These are phyloP conservation scores for Halictus quadricinctus DNA, from an alignment of 2,888 invertebrate genomes.

Conservation along the genomic window DNA sequence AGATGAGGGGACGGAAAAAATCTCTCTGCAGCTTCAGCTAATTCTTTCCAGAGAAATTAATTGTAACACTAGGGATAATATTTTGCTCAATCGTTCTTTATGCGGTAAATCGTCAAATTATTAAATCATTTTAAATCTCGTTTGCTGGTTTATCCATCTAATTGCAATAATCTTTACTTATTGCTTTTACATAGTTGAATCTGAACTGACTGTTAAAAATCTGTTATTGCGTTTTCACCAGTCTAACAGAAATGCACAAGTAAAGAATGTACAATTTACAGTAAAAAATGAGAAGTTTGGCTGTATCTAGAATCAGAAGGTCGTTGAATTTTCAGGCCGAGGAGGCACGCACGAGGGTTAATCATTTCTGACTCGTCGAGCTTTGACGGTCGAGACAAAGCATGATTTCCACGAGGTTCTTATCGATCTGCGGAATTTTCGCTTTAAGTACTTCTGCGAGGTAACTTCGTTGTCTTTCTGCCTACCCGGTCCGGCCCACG, in stretches of 20 bases:
- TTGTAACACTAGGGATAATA: too few relatives aligned
- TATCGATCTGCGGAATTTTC: conserved; percentile 74
- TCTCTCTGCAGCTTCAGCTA: too few relatives aligned
- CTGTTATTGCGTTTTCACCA: too few relatives aligned
- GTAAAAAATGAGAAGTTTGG: neutral
- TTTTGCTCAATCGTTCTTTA: too few relatives aligned
- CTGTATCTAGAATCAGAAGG: neutral
- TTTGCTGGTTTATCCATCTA: too few relatives aligned
- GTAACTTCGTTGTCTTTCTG: conserved; percentile 73
- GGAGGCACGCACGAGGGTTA: neutral
- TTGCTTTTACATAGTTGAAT: too few relatives aligned
- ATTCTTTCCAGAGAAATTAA: too few relatives aligned
- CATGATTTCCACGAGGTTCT: conserved; percentile 45
- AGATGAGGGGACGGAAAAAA: neutral
- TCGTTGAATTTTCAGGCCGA: neutral
- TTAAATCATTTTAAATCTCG: too few relatives aligned
- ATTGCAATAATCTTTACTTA: too few relatives aligned
- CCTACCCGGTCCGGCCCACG: conserved; percentile 43
- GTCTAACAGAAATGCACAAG: neutral
- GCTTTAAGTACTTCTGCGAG: conserved; percentile 74
- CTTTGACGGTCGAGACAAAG: neutral
- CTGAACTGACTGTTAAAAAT: too few relatives aligned
- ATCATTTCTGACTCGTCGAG: neutral
- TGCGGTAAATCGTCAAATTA: too few relatives aligned
- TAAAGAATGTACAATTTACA: neutral